Percentiles rank a stretch among this genome's conserved stretches.
These are phyloP conservation scores for Schrankia costaestrigalis DNA, from an alignment of 2,888 invertebrate genomes.

Conservation along the genomic window DNA sequence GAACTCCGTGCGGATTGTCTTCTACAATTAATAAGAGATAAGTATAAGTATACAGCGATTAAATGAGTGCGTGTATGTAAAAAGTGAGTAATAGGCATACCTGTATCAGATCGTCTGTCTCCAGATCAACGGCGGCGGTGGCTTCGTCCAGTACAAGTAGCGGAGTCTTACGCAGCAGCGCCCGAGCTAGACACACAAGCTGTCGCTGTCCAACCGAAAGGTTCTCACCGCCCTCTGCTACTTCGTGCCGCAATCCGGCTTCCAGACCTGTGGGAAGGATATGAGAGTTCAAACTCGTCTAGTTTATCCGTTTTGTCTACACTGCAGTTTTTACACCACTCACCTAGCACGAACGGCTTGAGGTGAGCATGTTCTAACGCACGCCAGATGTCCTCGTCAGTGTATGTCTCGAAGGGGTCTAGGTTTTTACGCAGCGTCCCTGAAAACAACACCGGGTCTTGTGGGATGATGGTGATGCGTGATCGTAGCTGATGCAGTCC, in stretches of 20 bases:
- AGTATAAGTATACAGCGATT: too few relatives aligned
- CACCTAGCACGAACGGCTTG: constrained; percentile 89
- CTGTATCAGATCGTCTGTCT: constrained; percentile 94
- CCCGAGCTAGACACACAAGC: constrained; percentile 91
- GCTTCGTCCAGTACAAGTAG: constrained; percentile 93
- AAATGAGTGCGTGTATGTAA: too few relatives aligned
- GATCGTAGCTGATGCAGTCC: constrained; percentile 94
- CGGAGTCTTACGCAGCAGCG: constrained; percentile 91
- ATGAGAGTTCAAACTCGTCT: too few relatives aligned
- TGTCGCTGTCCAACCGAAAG: constrained; percentile 93
- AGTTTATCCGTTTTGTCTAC: too few relatives aligned
- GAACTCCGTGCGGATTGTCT: constrained; percentile 93
- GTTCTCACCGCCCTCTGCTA: constrained; percentile 96
- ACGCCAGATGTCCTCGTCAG: constrained; percentile 92
- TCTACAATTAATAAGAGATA: constrained; percentile 68
- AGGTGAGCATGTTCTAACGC: constrained; percentile 95
- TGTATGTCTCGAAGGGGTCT: constrained; percentile 91
- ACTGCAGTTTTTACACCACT: too few relatives aligned
- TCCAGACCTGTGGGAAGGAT: constrained; percentile 83
- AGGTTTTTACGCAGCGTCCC: constrained; percentile 94
- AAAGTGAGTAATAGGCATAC: too few relatives aligned
- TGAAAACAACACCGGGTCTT: constrained; percentile 97
- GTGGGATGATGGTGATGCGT: constrained; percentile 91
- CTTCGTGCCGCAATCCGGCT: constrained; percentile 89
- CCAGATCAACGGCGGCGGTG: constrained; percentile 94